Conservation (phyloP, 2,113 vertebrate genomes). For the Zeus faber region DNA sequence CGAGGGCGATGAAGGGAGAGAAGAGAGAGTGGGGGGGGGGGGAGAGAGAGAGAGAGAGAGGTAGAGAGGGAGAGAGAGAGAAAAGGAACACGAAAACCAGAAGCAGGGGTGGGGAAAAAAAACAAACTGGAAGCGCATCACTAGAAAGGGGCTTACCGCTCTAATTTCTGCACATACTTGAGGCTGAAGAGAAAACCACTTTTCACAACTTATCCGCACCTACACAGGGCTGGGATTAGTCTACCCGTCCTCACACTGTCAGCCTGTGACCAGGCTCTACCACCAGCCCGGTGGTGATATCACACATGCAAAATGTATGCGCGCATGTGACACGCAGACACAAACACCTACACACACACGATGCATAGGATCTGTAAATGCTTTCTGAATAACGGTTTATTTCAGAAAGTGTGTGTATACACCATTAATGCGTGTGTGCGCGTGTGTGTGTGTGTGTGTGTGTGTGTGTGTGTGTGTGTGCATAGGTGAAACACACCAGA, state of each 20-base stretch:
- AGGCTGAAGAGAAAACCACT: conserved; percentile 41
- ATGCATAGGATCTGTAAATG: not conserved
- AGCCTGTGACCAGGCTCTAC: conserved; percentile 27
- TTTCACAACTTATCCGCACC: conserved; percentile 44
- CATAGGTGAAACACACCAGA: no score
- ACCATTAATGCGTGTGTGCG: not conserved
- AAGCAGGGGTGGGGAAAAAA: not conserved
- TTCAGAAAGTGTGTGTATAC: conserved; percentile 11
- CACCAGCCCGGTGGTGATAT: conserved; percentile 41
- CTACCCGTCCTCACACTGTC: conserved; percentile 32
- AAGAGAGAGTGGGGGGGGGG: conserved; percentile 20
- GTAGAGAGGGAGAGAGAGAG: not conserved
- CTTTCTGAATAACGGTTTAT: not conserved
- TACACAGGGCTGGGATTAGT: conserved; percentile 60
- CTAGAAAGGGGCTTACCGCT: conserved; percentile 50
- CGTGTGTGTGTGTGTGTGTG: not conserved
- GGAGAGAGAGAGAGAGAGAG: conserved; percentile 15
- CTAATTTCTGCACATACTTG: conserved; percentile 34
- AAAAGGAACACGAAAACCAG: not conserved
- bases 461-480: conserved; percentile 3
- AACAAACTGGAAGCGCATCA: not conserved
- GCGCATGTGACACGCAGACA: not conserved
- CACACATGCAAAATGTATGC: conserved; percentile 10
- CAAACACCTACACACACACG: no score
- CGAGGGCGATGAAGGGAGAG: not conserved